Evolutionary conservation across 2,113 vertebrate species (phyloP), one percentile per base, ranked within the genome.

Genomic region (Tamias sibiricus): DNA sequence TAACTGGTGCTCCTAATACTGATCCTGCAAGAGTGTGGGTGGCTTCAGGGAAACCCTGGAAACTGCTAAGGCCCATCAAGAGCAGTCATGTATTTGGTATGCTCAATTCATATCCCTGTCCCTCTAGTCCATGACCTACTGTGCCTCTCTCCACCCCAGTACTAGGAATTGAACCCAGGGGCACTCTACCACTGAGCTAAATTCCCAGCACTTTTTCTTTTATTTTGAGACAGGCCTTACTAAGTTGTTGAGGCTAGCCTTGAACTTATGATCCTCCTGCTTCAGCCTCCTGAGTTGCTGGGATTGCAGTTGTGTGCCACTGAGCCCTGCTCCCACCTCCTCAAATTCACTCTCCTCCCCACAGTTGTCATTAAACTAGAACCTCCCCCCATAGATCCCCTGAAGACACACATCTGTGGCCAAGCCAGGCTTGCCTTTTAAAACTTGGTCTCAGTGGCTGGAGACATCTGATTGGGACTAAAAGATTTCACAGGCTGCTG

Each of bases 351-450:
- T 42, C 32, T 71, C 49, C 7, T 16, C 17, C 35, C n/a, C 49
- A 52, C 49, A 0, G 22, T 32, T 44, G 37, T 44, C 59, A 79
- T 77, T 64, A 71, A 76, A 82, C 37, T 10, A 12, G 40, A 80
- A 6, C 24, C 8, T 42, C n/a, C 49, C 2, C 49, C 0, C 30
- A 30, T 7, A 52, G n/a, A 20, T 37, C 16, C 17, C 22, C 49
- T 4, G 13, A 52, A 52, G 49, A 2, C 19, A 26, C 19, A 26
- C 9, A 10, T 47, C 10, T 35, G 4, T 26, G 42, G 13, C 82
- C 0, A 1, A 88, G n/a, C 22, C 47, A 30, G 62, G n/a, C 37
- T 83, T 54, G 47, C 3, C 17, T 24, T 66, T 54, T 52, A 72
- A 81, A 13, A 13, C 14, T 44, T 28, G 28, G 19, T 66, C 59